Conservation (phyloP, 2,888 invertebrate genomes). For the Sphinx pinastri region DNA sequence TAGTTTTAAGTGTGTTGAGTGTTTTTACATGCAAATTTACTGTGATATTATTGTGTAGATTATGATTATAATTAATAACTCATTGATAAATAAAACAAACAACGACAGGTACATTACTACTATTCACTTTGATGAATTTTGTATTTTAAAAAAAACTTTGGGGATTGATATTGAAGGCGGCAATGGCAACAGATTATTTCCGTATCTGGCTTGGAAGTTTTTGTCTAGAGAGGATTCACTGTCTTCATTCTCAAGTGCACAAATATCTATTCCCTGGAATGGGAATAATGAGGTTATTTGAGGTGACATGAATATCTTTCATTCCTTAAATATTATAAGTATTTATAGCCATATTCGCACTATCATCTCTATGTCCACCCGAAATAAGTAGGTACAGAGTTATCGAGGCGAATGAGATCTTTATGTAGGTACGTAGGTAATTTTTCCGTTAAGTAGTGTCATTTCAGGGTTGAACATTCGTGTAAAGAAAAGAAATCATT, state of each 20-base stretch:
- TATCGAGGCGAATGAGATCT: no score
- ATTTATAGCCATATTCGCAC: no score
- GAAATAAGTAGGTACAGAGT: no score
- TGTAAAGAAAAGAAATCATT: not conserved
- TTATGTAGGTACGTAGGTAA: no score
- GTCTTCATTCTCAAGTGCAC: slow-evolving; percentile 47
- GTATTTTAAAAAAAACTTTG: slow-evolving; percentile 58
- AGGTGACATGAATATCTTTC: no score
- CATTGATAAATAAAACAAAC: not conserved
- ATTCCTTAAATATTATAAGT: no score
- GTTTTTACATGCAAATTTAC: not conserved
- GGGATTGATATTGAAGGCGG: slow-evolving; percentile 77
- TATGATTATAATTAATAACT: not conserved
- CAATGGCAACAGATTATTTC: slow-evolving; percentile 76
- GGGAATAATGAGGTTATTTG: not conserved
- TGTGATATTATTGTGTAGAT: not conserved
- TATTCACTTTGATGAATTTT: slow-evolving; percentile 10
- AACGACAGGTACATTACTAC: slow-evolving; percentile 11
- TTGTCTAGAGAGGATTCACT: slow-evolving; percentile 69
- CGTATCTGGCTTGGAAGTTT: slow-evolving; percentile 78
- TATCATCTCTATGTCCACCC: no score
- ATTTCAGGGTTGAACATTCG: not conserved
- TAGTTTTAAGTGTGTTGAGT: not conserved
- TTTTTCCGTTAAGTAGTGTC: no score
- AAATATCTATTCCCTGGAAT: slow-evolving; percentile 16